These are phyloP conservation scores for Idaea biselata DNA, from an alignment of 2,888 invertebrate species.

Conservation along the genomic window DNA sequence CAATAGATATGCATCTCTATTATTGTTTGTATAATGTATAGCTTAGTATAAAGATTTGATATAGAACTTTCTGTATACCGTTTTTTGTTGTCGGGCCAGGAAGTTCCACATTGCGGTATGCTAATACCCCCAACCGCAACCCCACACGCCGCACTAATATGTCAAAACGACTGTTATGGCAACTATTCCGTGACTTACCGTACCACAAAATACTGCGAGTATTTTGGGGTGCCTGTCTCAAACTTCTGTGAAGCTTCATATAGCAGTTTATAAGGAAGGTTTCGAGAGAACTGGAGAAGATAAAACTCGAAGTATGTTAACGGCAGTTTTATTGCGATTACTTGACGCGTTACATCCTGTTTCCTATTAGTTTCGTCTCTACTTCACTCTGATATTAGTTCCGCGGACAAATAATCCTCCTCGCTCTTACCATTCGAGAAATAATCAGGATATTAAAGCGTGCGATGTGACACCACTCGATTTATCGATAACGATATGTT, in stretches of 20 bases:
- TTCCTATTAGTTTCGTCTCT: not conserved
- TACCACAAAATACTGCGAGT: not conserved
- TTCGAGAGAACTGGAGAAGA: not conserved
- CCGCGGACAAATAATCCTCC: not conserved
- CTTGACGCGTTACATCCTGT: not conserved
- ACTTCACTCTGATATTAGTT: not conserved
- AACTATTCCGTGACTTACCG: not conserved
- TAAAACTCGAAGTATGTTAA: not conserved
- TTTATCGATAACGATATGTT: conserved; percentile 30
- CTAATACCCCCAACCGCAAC: not conserved
- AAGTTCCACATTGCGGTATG: not conserved
- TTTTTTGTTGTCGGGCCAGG: not conserved
- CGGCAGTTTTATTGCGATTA: not conserved
- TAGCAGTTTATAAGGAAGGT: not conserved
- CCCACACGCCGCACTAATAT: not conserved
- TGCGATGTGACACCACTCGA: conserved; percentile 5
- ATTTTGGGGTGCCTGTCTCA: not conserved
- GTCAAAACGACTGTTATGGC: not conserved
- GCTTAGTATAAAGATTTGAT: not conserved
- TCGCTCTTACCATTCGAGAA: conserved; percentile 3
- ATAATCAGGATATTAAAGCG: conserved; percentile 18
- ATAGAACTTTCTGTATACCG: not conserved
- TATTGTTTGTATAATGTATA: not conserved
- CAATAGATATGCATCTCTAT: not conserved
- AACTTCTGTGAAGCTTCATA: conserved; percentile 1